A percentile compares a stretch with the other conserved stretches of the same genome.
Evolutionary conservation across 2,113 vertebrate species (phyloP).

Genomic region (Vicugna pacos): DNA sequence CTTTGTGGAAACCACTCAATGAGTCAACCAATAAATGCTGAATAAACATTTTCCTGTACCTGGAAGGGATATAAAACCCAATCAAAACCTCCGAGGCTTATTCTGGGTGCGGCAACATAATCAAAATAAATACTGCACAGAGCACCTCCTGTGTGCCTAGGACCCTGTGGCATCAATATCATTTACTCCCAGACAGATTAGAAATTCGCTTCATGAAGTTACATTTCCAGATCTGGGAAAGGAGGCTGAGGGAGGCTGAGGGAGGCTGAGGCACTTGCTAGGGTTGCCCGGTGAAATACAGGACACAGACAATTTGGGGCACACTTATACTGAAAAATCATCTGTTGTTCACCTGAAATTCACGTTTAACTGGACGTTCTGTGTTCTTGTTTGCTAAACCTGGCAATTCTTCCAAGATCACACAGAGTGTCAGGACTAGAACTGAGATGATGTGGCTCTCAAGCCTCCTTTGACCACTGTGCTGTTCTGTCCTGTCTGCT

Average conservation of each 20-base stretch:
- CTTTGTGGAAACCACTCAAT: neutral
- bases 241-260: neutral
- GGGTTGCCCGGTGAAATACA: neutral
- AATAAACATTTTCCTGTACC: neutral
- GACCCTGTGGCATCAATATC: fast-evolving
- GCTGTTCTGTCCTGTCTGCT: neutral
- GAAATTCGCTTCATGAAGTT: neutral
- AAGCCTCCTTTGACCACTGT: too few relatives aligned
- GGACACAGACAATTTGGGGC: fast-evolving
- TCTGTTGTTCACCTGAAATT: neutral
- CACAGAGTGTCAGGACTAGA: neutral
- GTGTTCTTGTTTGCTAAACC: neutral
- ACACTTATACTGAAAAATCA: too few relatives aligned
- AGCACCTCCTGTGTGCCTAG: neutral
- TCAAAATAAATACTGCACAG: neutral
- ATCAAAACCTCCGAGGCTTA: neutral
- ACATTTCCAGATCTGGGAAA: neutral
- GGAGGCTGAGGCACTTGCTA: too few relatives aligned
- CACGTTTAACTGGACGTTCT: neutral
- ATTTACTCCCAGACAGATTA: neutral
- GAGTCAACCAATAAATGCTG: neutral
- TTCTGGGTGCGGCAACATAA: neutral
- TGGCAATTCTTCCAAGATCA: neutral
- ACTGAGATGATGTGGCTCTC: too few relatives aligned
- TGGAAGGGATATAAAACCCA: neutral